Base-by-base conservation (phyloP, 2,113 vertebrate species). In the Seriola dumerili region DNA sequence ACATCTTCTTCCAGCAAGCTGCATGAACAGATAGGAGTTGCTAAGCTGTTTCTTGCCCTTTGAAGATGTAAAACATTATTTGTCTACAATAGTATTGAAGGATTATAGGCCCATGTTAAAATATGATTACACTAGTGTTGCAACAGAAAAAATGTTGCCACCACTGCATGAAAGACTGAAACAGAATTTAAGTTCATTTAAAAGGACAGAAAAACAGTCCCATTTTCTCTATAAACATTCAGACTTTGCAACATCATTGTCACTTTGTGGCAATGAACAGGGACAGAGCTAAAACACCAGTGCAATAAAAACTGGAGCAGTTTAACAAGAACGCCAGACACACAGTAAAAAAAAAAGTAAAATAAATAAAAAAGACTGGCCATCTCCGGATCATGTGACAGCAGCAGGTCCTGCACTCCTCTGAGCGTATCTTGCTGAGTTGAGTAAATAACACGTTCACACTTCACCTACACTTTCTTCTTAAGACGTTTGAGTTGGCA, bases 361-460 rank as follows among this genome's bases (percentile, higher is more conserved):
- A 55, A 21, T 44, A 52, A 14, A 80, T 29, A 29, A 52, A n/a
- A 52, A 48, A 48, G 14, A 48, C 46, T 17, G 1, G 13, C 3
- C 72, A 29, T 72, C 42, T 83, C 19, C 25, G 77, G 58, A 57
- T 73, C 44, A 76, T 48, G 67, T 75, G 85, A 74, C 62, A 36
- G 65, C 77, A 89, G 87, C 73, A 75, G 66, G 69, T 64, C 74
- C 64, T 58, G 16, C 59, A 36, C 65, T 79, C 40, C 62, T 80
- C 75, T 69, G 46, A 66, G 68, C 44, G 57, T 14, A 19, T 68
- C 57, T 36, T 32, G 21, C 54, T 48, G 69, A 71, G 65, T 66
- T 79, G 79, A 87, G 79, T 85, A 77, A 87, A 89, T 85, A 85
- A 78, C 76, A 67, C 58, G n/a, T 78, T 87, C 74, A 87, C 85